Evolutionary conservation across 2,797 vertebrate genomes (phyloP), one percentile per base, ranked within the genome.

Genomic region (Sciaenops ocellatus): DNA sequence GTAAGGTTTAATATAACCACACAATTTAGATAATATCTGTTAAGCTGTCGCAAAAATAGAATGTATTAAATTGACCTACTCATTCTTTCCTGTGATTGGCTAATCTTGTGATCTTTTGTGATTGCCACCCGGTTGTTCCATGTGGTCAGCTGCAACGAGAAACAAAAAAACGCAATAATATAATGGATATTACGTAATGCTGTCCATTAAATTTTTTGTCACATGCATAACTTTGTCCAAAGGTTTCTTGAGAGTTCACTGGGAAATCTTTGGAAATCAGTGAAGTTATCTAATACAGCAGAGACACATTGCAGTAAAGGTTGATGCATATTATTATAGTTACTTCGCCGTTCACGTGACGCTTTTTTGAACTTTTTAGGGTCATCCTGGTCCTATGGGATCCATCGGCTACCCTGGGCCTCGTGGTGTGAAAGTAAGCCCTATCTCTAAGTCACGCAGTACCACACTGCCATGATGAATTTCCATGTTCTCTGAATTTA

Each of bases 381-480:
- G 98, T 65, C 95, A 93, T 73, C 62, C 93, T 62, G 98, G 98
- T 87, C 96, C 97, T 55, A 96, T 97, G 66, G 98, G 98, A 70
- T 97, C 98, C 72, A 96, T 98, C 83, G 98, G 98, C 67, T 99
- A 99, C 90, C 98, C 98, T 18, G 98, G 98, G 20, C 96, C 98
- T 73, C 96, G 98, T 70, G 98, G 98, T 86, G 98, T 99, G 54
- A 99, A 99, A 97, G 98, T 99, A 96, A 87, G 85, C 11, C 9
- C 59, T n/a, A 38, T 44, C 48, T 59, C 48, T 59, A 5, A 50
- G 17, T 72, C 64, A 57, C 26, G 48, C 73, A 71, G 18, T 28
- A 15, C 24, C 30, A 46, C 15, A 28, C 18, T 42, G 6, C 44
- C 15, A 42, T 30, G 20, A 46, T 57, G 15, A 9, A 51, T 74